Base-by-base conservation (phyloP, 2,888 invertebrate species). In the Coelinius sp. region DNA sequence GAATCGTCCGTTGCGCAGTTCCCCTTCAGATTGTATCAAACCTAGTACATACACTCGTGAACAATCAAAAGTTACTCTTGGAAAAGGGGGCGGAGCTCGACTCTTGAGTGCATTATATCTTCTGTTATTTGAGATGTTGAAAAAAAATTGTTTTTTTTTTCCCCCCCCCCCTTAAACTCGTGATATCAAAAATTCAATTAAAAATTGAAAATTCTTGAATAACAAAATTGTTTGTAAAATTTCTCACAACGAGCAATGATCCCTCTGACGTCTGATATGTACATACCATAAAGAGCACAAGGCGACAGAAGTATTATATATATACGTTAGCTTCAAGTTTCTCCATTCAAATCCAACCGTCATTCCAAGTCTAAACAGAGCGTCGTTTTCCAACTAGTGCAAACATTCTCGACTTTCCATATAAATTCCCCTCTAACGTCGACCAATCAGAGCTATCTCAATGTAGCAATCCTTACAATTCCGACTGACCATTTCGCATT, bases 291-390 rank as follows among this genome's bases (percentile, higher is more conserved):
- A n/a, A n/a, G 49, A 22, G 53, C 31, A 49, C 12, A n/a, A 49
- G 46, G 20, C 3, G 66, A 24, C 14, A 46, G 38, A 25, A 5
- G n/a, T 10, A 24, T 41, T 22, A 20, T 41, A 20, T 65, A 22
- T 66, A 56, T 70, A 68, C 67, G 31, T 35, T 8, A 53, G 27
- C 59, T 27, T 17, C 20, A 14, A 17, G 17, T 66, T n/a, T 70
- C 70, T 70, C 82, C 83, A 82, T 83, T 82, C 83, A 86, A 87
- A 86, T 86, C 81, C 79, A 82, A 78, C 83, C 83, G 86, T 86
- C 86, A 86, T 86, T 87, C 86, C 84, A 86, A 86, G 87, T 84
- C 82, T 84, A 87, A 86, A 87, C 84, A 85, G 41, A 81, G 83
- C 85, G 82, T 83, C 84, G 85, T 86, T 63, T 86, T 84, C n/a